These are phyloP conservation scores for Ophion ventricosus DNA, from an alignment of 2,888 invertebrate species.

Conservation along the genomic window DNA sequence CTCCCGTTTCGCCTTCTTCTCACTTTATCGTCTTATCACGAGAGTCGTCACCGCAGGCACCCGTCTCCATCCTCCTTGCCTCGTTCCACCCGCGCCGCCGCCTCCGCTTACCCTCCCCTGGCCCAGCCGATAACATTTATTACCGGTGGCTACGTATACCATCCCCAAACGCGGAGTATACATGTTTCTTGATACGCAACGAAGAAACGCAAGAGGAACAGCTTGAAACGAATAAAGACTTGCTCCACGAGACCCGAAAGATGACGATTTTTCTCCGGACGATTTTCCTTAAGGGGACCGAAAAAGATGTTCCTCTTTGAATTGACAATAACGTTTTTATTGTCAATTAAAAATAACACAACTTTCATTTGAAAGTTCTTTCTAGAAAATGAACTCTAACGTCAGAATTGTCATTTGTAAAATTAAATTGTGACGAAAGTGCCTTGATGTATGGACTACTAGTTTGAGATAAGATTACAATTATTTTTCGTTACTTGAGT, in stretches of 20 bases:
- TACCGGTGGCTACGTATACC: constrained; percentile 47
- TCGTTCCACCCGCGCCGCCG: constrained; percentile 22
- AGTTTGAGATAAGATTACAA: no score
- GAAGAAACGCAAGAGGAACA: constrained; percentile 48
- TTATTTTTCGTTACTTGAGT: no score
- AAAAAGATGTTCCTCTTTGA: no score
- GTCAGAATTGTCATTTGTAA: no score
- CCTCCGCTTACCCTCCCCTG: constrained; percentile 35
- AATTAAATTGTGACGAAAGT: no score
- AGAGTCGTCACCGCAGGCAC: constrained; percentile 69
- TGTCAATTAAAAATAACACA: no score
- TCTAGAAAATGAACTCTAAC: no score
- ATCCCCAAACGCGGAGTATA: constrained; percentile 18
- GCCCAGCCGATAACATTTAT: constrained; percentile 62
- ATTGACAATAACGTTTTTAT: no score
- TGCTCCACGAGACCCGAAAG: background rate
- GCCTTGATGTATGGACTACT: no score
- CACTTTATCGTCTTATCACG: constrained; percentile 76
- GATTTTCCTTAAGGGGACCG: no score
- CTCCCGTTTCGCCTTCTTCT: constrained; percentile 64
- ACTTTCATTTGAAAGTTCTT: no score
- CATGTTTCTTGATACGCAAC: constrained; percentile 45
- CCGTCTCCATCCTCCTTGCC: constrained; percentile 42
- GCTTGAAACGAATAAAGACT: background rate
- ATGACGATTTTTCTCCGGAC: background rate